Evolutionary conservation across 2,888 invertebrate genomes (phyloP), one percentile per base, ranked within the genome.

Genomic region (Hydroisotoma schaefferi): DNA sequence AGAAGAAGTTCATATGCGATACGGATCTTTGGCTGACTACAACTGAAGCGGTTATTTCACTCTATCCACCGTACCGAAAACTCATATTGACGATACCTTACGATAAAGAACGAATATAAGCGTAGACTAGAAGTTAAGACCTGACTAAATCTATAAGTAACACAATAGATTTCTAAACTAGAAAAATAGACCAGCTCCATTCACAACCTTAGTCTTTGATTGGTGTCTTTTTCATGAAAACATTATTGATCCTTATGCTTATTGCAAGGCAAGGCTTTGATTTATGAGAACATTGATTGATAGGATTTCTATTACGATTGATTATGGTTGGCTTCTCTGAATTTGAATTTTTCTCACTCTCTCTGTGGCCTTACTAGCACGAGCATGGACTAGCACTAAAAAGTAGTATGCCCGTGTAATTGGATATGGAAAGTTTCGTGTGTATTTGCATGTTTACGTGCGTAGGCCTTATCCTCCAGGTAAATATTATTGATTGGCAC

Each of bases 171-270:
- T 40, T 40, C 40, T 40, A 40, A 5, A 5, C 40, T 40, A 40
- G 40, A 40, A 40, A 40, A 40, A 40, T 40, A 40, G 8, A 40
- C 40, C 40, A 18, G 40, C 40, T 40, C 40, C 40, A 15, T 15
- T 40, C 40, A 40, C 40, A 40, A 40, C 40, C 40, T 40, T 10
- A 40, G 40, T 40, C 40, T 40, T 40, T 40, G 40, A 40, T 40
- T 40, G 40, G 40, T 40, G 40, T 40, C 40, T 40, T 40, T 40
- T 40, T 18, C 20, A 40, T 40, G 40, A 40, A 15, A n/a, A n/a
- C n/a, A n/a, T n/a, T 20, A 10, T 40, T 40, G 40, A 40, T 40
- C 40, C 40, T 40, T 15, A 40, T 40, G 40, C 40, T 40, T 4
- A 40, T 5, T 40, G 40, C 40, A 40, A 40, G 40, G 40, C 40